A percentile compares a stretch with the other conserved stretches of the same genome.
phyloP scores from a whole-genome alignment of 1,140 invertebrate genomes.

The Zaprionus taronus region DNA sequence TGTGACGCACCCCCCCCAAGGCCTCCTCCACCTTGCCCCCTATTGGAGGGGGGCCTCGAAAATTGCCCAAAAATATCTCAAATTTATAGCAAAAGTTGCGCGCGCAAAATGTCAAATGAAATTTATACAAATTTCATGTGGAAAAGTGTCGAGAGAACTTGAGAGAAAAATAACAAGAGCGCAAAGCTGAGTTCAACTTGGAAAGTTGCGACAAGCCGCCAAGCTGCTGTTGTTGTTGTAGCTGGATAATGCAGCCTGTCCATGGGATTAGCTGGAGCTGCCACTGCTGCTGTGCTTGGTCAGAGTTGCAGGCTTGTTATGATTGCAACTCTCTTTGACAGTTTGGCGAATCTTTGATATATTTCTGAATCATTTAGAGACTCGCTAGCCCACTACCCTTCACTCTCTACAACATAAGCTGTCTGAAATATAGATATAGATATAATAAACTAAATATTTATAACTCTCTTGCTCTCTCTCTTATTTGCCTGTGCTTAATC shows the following conservation, averaged over 20 bases:
- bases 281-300: neutral
- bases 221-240: neutral
- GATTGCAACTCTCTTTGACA: slow-evolving; percentile 2
- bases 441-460: too few species aligned
- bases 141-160: slow-evolving; percentile 69
- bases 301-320: slow-evolving; percentile 7
- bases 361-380: neutral
- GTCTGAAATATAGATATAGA: too few species aligned
- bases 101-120: slow-evolving; percentile 72
- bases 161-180: slow-evolving; percentile 5
- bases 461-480: too few species aligned
- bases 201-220: slow-evolving; percentile 4
- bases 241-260: slow-evolving; percentile 18
- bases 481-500: too few species aligned
- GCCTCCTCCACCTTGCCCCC: neutral
- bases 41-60: neutral
- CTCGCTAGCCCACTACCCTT: too few species aligned
- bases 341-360: neutral
- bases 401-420: too few species aligned
- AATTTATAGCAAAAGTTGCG: slow-evolving; percentile 68
- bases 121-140: slow-evolving; percentile 78
- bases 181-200: slow-evolving; percentile 10
- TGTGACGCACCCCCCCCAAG: slow-evolving; percentile 32
- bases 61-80: slow-evolving; percentile 21
- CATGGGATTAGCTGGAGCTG: neutral